Conservation (phyloP, 2,797 vertebrate genomes). For the Okamejei kenojei region DNA sequence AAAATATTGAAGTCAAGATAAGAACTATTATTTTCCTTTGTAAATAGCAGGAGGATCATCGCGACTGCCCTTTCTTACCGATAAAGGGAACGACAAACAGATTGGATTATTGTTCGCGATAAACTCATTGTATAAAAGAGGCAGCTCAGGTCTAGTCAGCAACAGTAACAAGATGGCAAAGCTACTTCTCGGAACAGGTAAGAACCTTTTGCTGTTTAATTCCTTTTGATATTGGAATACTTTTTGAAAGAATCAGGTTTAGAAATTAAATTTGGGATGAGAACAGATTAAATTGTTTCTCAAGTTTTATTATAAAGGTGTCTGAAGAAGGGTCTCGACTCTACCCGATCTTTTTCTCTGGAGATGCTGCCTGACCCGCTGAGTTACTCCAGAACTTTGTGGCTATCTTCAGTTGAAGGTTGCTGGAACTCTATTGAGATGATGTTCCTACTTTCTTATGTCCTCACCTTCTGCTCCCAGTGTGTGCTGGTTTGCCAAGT, state of each 20-base stretch:
- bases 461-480: no score
- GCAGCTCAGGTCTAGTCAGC: neutral
- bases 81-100: neutral
- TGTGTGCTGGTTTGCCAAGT: no score
- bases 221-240: neutral
- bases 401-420: neutral
- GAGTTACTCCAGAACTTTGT: no score
- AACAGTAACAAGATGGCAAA: neutral
- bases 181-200: slow-evolving; percentile 13
- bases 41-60: no score
- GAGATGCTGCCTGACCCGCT: no score
- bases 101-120: neutral
- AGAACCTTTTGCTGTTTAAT: neutral
- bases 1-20: neutral
- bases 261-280: neutral
- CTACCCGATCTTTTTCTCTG: no score
- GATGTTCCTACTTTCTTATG: no score
- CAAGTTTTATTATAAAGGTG: neutral
- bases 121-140: neutral
- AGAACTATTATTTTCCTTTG: neutral
- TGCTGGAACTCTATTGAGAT: no score
- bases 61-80: neutral
- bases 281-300: neutral
- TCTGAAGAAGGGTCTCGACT: no score
- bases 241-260: neutral